These are phyloP conservation scores for Odontomyia ornata DNA, from an alignment of 2,888 invertebrate species.

Conservation along the genomic window DNA sequence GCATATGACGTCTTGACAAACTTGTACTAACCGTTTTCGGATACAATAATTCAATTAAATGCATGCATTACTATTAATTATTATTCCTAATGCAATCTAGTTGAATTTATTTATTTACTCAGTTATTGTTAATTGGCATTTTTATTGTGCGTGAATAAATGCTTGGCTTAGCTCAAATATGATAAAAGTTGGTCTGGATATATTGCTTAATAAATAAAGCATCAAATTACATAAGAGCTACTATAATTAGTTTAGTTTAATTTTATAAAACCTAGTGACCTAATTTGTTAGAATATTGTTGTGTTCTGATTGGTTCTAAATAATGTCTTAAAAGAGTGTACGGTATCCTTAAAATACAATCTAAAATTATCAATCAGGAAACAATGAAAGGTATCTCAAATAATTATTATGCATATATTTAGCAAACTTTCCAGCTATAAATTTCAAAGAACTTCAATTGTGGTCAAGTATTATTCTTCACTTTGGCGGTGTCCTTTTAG, in stretches of 20 bases:
- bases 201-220: neutral
- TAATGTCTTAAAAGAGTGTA: too few relatives aligned
- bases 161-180: neutral
- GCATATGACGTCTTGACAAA: conserved; percentile 28
- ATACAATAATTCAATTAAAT: conserved; percentile 40
- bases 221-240: neutral
- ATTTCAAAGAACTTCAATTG: conserved; percentile 8
- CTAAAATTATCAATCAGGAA: too few relatives aligned
- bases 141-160: neutral
- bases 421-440: neutral
- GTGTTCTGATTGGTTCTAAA: too few relatives aligned
- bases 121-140: conserved; percentile 13
- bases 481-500: conserved; percentile 20
- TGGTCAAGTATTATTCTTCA: neutral
- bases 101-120: conserved; percentile 29
- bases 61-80: conserved; percentile 30
- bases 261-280: neutral
- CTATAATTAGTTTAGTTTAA: neutral
- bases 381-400: too few relatives aligned
- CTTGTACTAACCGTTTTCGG: conserved; percentile 30
- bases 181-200: neutral
- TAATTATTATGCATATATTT: too few relatives aligned
- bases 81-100: neutral
- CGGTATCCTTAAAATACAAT: too few relatives aligned
- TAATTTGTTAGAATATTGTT: too few relatives aligned